These are phyloP conservation scores for Heliangelus exortis DNA, from an alignment of 2,797 vertebrate species.

Conservation along the genomic window DNA sequence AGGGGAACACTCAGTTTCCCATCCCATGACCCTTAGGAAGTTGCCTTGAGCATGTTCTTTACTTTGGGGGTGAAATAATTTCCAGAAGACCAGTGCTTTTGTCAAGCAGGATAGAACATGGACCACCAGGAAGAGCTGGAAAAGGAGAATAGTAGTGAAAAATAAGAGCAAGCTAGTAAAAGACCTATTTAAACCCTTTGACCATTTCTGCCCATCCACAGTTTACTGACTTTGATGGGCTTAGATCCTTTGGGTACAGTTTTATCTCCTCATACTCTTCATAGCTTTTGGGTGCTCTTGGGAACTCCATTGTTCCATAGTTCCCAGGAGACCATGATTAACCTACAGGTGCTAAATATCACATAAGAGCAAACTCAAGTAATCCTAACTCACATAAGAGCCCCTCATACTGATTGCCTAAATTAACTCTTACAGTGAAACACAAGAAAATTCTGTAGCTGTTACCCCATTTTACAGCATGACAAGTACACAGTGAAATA, in stretches of 20 bases:
- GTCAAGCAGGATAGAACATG: not conserved
- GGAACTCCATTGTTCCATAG: not conserved
- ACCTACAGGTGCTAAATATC: not conserved
- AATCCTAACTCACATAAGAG: not conserved
- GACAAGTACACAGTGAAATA: not conserved
- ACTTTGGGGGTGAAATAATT: not conserved
- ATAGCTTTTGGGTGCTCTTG: not conserved
- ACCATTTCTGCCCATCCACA: not conserved
- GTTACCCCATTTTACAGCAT: not conserved
- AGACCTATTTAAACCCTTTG: not conserved
- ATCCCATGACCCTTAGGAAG: not conserved
- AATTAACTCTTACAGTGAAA: not conserved
- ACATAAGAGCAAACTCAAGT: not conserved
- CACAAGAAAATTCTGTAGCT: not conserved
- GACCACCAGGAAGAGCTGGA: not conserved
- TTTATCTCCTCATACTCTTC: not conserved
- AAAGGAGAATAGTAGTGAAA: not conserved
- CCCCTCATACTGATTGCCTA: not conserved
- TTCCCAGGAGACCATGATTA: not conserved
- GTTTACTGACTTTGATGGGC: not conserved
- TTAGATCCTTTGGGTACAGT: not conserved
- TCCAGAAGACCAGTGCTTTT: not conserved
- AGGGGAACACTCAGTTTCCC: not conserved
- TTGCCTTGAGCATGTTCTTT: not conserved
- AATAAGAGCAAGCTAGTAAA: not conserved